phyloP scores from a whole-genome alignment of 1,140 invertebrate genomes.

The Zaprionus gabonicus region DNA sequence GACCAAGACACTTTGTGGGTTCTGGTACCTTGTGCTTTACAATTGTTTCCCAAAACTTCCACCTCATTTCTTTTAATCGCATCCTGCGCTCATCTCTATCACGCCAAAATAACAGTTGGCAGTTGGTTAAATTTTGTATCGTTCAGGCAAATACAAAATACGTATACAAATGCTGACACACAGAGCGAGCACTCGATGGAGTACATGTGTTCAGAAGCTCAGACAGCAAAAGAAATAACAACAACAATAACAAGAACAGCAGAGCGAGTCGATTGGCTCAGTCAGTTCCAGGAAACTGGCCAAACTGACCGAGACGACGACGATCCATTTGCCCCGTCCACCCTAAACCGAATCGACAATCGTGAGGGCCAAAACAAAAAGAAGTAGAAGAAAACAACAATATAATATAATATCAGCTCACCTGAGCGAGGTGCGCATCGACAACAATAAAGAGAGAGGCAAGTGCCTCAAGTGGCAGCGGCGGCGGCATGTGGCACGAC shows the following conservation, averaged over 20 bases:
- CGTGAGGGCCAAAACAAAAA: constrained; percentile 25
- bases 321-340: constrained; percentile 8
- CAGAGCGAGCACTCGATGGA: constrained; percentile 16
- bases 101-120: constrained; percentile 56
- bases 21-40: no score
- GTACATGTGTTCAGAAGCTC: constrained; percentile 65
- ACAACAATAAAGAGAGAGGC: constrained; percentile 19
- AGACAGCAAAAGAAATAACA: constrained; percentile 3
- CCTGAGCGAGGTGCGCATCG: constrained; percentile 6
- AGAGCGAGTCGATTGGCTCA: constrained; percentile 35
- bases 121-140: constrained; percentile 43
- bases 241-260: constrained; percentile 18
- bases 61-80: no score
- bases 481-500: constrained; percentile 7
- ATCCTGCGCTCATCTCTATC: constrained; percentile 27
- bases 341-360: constrained; percentile 18
- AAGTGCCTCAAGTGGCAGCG: constrained; percentile 39
- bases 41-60: no score
- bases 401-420: constrained; percentile 52
- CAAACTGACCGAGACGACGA: constrained; percentile 62
- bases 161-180: constrained; percentile 23
- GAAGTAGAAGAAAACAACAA: constrained; percentile 5
- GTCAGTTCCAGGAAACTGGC: constrained; percentile 58
- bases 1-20: no score
- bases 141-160: constrained; percentile 35